Percentiles rank a stretch among this genome's conserved stretches.
Conservation (phyloP, 2,888 invertebrate species). For the Priocnemis perturbator region DNA sequence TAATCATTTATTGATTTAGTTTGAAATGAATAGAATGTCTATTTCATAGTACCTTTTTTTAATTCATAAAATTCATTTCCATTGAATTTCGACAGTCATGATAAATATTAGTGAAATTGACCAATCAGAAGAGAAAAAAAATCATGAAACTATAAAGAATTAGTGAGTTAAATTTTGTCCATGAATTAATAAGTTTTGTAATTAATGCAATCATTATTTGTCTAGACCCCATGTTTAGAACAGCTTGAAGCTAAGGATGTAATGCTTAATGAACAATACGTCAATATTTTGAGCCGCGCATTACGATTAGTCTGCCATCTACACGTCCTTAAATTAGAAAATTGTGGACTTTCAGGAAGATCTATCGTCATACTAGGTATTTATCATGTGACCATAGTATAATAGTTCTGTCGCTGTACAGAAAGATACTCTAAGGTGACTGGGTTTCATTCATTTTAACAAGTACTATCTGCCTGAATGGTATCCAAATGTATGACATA, state of each 20-base stretch:
- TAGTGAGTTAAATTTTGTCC: constrained; percentile 21
- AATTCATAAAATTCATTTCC: not conserved
- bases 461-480: not conserved
- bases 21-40: not conserved
- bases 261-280: constrained; percentile 81
- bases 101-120: constrained; percentile 5
- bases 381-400: constrained; percentile 39
- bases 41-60: not conserved
- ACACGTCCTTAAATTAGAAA: constrained; percentile 86
- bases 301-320: constrained; percentile 84
- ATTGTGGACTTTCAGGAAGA: constrained; percentile 84
- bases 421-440: constrained; percentile 5
- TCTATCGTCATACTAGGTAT: constrained; percentile 85
- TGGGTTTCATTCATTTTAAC: constrained; percentile 2
- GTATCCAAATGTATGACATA: constrained; percentile 5
- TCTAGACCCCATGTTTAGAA: constrained; percentile 83
- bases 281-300: constrained; percentile 85
- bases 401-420: constrained; percentile 14
- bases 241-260: constrained; percentile 82
- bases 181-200: constrained; percentile 21
- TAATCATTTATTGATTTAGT: no score
- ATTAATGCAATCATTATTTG: constrained; percentile 49
- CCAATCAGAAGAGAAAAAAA: not conserved
- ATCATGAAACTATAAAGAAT: not conserved
- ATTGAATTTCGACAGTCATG: not conserved